phyloP scores from a whole-genome alignment of 2,113 vertebrate species.

The Recurvirostra avosetta region DNA sequence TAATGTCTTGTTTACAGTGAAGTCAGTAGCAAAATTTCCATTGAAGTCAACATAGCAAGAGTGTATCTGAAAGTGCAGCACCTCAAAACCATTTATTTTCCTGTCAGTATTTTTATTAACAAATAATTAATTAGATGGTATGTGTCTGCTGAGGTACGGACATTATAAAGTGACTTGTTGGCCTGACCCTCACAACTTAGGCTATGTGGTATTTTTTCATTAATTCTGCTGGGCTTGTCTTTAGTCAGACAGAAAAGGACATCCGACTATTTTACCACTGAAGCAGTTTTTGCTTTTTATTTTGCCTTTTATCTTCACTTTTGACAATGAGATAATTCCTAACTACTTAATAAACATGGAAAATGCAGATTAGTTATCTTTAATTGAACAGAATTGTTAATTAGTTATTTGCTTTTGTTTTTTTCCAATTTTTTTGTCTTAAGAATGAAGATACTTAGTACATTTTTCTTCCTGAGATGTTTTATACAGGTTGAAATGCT shows the following conservation, averaged over 20 bases:
- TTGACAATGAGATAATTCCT: neutral
- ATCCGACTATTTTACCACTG: neutral
- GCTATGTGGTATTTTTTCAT: neutral
- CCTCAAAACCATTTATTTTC: neutral
- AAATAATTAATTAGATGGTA: neutral
- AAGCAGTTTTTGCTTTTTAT: neutral
- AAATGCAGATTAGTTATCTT: neutral
- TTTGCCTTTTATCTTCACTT: neutral
- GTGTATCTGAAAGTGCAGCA: neutral
- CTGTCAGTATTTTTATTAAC: neutral
- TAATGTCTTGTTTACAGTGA: neutral
- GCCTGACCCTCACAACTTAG: neutral
- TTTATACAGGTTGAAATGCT: neutral
- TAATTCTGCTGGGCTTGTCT: neutral
- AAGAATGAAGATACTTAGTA: neutral
- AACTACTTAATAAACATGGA: neutral
- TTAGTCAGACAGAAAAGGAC: neutral
- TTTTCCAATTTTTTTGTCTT: neutral
- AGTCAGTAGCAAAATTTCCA: neutral
- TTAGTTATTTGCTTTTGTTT: neutral
- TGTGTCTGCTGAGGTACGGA: fast-evolving
- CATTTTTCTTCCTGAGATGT: neutral
- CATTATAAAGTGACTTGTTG: neutral
- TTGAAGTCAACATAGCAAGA: neutral
- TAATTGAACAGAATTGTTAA: neutral